Evolutionary conservation across 2,797 vertebrate genomes (phyloP).

Genomic region (Nothura maculosa): DNA sequence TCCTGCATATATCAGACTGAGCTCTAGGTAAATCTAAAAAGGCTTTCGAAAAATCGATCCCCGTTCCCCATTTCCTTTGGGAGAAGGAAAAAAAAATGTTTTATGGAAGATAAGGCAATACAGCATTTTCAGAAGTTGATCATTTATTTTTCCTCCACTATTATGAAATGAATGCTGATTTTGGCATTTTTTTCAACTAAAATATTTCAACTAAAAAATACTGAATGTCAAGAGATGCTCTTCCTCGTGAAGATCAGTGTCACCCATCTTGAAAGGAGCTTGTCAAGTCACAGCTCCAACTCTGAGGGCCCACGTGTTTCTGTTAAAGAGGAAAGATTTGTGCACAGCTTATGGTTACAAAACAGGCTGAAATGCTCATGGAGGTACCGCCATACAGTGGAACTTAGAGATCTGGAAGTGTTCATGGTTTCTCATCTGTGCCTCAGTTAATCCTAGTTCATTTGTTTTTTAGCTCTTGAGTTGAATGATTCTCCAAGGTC

Average conservation of each 20-base stretch:
- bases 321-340: background rate
- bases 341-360: background rate
- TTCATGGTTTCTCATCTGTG: background rate
- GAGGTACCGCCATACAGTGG: background rate
- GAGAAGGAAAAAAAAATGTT: background rate
- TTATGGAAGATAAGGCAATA: background rate
- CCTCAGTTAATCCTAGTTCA: background rate
- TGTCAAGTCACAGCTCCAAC: background rate
- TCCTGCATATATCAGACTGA: background rate
- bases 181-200: background rate
- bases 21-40: background rate
- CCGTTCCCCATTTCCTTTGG: background rate
- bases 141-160: accelerated
- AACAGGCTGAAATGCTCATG: background rate
- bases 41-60: background rate
- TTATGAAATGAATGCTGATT: background rate
- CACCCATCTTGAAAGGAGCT: background rate
- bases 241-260: background rate
- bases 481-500: background rate
- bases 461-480: background rate
- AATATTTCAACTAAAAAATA: no score
- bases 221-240: background rate
- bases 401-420: background rate
- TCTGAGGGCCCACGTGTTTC: background rate
- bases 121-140: background rate